phyloP scores from a whole-genome alignment of 2,113 vertebrate species.

The Platycercus adscitus region DNA sequence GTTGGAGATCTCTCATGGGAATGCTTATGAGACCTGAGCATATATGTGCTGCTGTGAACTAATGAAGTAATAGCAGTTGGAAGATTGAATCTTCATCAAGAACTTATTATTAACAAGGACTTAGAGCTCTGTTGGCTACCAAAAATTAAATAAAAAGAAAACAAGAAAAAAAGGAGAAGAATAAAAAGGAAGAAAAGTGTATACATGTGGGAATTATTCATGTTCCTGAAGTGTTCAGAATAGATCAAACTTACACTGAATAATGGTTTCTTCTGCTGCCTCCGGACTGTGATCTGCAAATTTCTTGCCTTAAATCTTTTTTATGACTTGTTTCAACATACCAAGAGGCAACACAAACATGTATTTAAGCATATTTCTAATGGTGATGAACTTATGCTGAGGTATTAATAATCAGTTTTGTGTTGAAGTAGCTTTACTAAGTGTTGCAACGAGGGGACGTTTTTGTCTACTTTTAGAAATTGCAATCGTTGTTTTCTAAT shows the following conservation, averaged over 20 bases:
- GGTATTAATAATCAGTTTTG: background rate
- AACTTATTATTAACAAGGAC: background rate
- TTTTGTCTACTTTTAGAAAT: background rate
- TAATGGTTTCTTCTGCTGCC: background rate
- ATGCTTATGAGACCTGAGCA: background rate
- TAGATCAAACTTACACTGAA: background rate
- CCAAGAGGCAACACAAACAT: background rate
- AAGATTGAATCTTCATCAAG: background rate
- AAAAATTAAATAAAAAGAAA: background rate
- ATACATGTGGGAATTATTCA: background rate
- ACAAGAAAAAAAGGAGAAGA: background rate
- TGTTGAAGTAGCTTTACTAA: background rate
- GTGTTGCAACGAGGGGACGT: fast-evolving
- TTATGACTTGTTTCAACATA: background rate
- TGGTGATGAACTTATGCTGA: background rate
- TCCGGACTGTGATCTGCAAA: background rate
- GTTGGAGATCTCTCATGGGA: background rate
- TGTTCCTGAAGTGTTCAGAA: background rate
- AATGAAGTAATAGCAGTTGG: background rate
- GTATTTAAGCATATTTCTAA: background rate
- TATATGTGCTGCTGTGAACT: background rate
- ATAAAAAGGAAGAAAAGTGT: background rate
- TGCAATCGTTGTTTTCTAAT: background rate
- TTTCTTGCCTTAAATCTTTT: background rate
- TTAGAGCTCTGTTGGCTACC: background rate